Percentiles rank a stretch among this genome's conserved stretches.
Conservation (phyloP, 2,888 invertebrate species). For the Gastracanthus pulcherrimus region DNA sequence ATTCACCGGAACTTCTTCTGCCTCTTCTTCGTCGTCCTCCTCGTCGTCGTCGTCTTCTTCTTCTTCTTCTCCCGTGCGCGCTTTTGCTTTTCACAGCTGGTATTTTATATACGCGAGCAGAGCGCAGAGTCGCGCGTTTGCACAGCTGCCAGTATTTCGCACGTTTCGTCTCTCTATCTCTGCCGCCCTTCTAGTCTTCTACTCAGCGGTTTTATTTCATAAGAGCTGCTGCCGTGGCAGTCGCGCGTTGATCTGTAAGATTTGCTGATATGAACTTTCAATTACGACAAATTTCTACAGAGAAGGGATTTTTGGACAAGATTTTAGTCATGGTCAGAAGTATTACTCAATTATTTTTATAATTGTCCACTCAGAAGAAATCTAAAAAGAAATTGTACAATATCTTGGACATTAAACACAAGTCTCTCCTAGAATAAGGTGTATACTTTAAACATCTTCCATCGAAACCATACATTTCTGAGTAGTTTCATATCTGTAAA, state of each 20-base stretch:
- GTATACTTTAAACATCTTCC: too few species aligned
- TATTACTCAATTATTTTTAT: too few species aligned
- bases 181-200: constrained; percentile 35
- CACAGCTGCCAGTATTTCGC: constrained; percentile 65
- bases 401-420: too few species aligned
- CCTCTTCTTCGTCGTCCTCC: too few species aligned
- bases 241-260: background rate
- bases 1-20: constrained; percentile 60
- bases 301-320: background rate
- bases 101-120: constrained; percentile 20
- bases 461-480: too few species aligned
- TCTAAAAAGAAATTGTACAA: too few species aligned
- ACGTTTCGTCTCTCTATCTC: constrained; percentile 35
- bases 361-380: too few species aligned
- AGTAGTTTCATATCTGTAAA: too few species aligned
- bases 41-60: too few species aligned
- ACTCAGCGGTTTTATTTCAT: background rate
- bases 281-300: background rate
- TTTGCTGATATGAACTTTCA: too few species aligned
- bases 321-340: too few species aligned
- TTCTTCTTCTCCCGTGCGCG: background rate
- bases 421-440: too few species aligned
- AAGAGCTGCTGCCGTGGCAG: background rate
- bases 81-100: constrained; percentile 29
- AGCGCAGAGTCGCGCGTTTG: constrained; percentile 65